These are phyloP conservation scores for Callaeas wilsoni DNA, from an alignment of 2,113 vertebrate genomes.

Conservation along the genomic window DNA sequence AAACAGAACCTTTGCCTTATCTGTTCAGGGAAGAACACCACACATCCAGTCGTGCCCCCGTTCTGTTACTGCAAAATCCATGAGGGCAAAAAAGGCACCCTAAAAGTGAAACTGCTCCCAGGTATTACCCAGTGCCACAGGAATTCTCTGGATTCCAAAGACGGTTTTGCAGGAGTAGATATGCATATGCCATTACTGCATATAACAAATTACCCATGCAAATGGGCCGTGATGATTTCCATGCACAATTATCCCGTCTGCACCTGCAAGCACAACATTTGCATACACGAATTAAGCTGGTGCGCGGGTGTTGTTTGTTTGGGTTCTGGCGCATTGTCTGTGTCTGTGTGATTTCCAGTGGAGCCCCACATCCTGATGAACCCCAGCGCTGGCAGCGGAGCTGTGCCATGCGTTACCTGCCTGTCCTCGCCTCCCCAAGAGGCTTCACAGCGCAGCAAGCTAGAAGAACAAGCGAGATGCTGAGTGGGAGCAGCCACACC, in stretches of 20 bases:
- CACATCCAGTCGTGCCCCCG: accelerated
- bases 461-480: not conserved
- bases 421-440: not conserved
- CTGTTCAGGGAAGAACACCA: not conserved
- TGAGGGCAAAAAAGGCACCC: not conserved
- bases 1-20: not conserved
- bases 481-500: not conserved
- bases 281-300: not conserved
- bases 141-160: not conserved
- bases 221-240: conserved; percentile 29
- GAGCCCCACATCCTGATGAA: not conserved
- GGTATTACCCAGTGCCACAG: not conserved
- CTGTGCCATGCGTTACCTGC: accelerated
- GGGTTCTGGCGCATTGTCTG: not conserved
- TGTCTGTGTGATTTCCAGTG: not conserved
- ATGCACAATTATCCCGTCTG: not conserved
- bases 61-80: not conserved
- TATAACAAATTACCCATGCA: conserved; percentile 17
- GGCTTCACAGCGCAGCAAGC: accelerated
- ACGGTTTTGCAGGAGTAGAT: not conserved
- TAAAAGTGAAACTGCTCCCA: not conserved
- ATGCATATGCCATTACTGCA: not conserved
- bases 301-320: not conserved
- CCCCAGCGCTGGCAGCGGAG: not conserved
- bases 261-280: conserved; percentile 25